phyloP scores from a whole-genome alignment of 2,888 invertebrate species.

The Polymixis lichenea region DNA sequence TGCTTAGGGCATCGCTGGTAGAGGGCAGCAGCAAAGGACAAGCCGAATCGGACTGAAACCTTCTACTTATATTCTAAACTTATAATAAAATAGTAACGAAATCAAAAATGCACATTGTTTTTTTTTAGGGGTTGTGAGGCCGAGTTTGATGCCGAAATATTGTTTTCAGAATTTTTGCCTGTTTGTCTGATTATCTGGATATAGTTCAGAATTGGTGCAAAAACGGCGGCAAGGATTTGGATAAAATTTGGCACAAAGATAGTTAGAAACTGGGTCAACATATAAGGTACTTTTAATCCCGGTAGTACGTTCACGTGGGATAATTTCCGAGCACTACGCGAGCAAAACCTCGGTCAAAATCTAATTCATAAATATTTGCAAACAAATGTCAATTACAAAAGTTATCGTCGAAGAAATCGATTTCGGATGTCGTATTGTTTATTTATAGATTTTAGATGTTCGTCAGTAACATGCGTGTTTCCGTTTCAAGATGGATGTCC shows the following conservation, averaged over 20 bases:
- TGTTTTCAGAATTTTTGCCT: too few species aligned
- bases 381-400: constrained; percentile 31
- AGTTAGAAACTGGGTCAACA: not conserved
- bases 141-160: too few species aligned
- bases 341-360: not conserved
- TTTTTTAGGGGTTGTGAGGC: too few species aligned
- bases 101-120: too few species aligned
- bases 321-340: not conserved
- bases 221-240: not conserved
- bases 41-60: too few species aligned
- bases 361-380: constrained; percentile 40
- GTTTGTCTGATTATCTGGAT: too few species aligned
- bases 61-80: too few species aligned
- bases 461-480: constrained; percentile 18
- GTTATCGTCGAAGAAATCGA: constrained; percentile 26
- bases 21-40: too few species aligned
- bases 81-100: too few species aligned
- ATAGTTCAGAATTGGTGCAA: too few species aligned
- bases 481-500: constrained; percentile 20
- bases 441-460: constrained; percentile 19
- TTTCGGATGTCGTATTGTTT: constrained; percentile 40
- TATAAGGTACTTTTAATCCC: too few species aligned
- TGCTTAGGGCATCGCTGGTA: too few species aligned
- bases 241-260: not conserved
- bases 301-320: not conserved